Base-by-base conservation (phyloP, 2,888 invertebrate genomes). In the Rhogogaster chlorosoma region DNA sequence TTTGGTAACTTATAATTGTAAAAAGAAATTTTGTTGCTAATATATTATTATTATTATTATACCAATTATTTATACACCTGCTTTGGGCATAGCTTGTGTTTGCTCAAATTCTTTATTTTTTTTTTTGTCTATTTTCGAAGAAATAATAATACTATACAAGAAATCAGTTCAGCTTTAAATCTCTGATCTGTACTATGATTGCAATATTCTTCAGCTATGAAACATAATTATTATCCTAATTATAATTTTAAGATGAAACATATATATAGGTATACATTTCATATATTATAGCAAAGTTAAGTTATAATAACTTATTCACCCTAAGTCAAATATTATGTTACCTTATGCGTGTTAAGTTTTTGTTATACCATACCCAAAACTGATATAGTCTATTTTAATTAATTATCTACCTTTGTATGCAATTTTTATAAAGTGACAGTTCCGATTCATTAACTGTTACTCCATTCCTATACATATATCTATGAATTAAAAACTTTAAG, bases 311-410 rank as follows among this genome's bases (percentile, higher is more conserved):
- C 80, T 80, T 26, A 80, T 80, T 61, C 61, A 80, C 38, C 83
- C 83, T 70, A 83, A 83, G 83, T 83, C 70, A 83, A 45, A 42
- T 73, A 67, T 77, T 53, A 53, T 61, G 80, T 80, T 70, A 83
- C 49, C 64, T 67, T 67, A 42, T 32, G 49, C 83, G 45, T 64
- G 83, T 83, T 83, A 70, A 83, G 70, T 83, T 83, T 83, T 77
- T 61, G 38, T 80, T 80, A 80, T 67, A 36, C 10, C 70, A 22
- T 83, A 49, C 83, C 67, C 45, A 70, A 83, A 64, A 83, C 70
- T 83, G 64, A 70, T 83, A 83, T 83, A 83, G 67, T 83, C 83
- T 83, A 70, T 38, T 45, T 29, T 38, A 38, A 67, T 29, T 38
- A 38, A 80, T 80, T 26, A 70, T 83, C 36, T 67, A 67, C 49